Conservation (phyloP, 2,113 vertebrate genomes). For the Erythrocebus patas region DNA sequence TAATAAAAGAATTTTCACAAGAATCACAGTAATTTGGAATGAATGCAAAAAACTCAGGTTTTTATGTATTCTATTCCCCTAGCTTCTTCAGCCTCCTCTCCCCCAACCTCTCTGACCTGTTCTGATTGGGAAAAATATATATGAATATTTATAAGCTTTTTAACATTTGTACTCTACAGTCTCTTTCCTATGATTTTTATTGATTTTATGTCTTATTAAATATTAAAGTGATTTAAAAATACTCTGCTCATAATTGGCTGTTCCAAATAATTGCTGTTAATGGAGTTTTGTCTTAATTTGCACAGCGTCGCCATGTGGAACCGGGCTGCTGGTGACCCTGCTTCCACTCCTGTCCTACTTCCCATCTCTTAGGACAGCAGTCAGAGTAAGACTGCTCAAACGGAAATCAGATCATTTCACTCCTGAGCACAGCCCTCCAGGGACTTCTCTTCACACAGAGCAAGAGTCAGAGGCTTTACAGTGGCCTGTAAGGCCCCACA, state of each 20-base stretch:
- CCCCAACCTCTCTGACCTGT: neutral
- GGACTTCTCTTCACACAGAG: neutral
- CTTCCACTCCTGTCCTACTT: neutral
- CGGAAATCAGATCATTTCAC: neutral
- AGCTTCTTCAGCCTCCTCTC: neutral
- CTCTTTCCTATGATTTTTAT: neutral
- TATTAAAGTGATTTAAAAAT: neutral
- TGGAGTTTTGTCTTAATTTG: neutral
- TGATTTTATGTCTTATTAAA: neutral
- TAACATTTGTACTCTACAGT: neutral
- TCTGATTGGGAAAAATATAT: neutral
- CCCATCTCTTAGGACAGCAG: neutral
- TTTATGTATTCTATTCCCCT: neutral
- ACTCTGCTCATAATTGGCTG: neutral
- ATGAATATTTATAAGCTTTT: neutral
- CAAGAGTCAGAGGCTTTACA: neutral
- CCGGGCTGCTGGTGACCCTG: neutral
- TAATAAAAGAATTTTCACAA: neutral
- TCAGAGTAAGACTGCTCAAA: neutral
- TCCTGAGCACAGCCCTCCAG: neutral
- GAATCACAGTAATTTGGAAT: neutral
- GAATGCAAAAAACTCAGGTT: neutral
- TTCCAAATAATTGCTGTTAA: neutral
- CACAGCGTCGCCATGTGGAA: neutral
- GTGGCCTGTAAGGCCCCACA: accelerated